A percentile compares a stretch with the other conserved stretches of the same genome.
Evolutionary conservation across 2,797 vertebrate genomes (phyloP).

Genomic region (Bradypodion pumilum): DNA sequence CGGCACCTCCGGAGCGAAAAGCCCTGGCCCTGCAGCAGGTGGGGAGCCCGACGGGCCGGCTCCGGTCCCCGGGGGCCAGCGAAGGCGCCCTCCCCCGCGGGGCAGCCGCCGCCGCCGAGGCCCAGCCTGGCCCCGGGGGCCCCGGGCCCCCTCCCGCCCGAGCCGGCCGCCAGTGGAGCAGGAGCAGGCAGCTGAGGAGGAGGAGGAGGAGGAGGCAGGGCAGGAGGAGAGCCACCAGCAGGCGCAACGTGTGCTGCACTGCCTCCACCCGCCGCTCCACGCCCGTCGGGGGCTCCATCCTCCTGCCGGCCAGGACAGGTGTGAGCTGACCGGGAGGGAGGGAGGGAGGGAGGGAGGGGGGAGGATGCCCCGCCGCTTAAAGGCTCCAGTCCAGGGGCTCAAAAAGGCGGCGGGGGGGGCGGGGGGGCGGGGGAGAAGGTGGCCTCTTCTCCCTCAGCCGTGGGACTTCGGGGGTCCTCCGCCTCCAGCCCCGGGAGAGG

Average conservation of each 20-base stretch:
- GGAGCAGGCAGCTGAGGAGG: slow-evolving; percentile 74
- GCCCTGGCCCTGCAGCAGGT: no score
- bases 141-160: slow-evolving; percentile 21
- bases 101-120: not conserved
- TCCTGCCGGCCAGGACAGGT: no score
- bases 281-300: slow-evolving; percentile 42
- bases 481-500: no score
- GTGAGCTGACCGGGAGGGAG: not conserved
- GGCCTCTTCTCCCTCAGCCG: no score
- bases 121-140: not conserved
- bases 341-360: not conserved
- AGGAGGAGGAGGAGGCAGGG: slow-evolving; percentile 81
- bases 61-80: not conserved
- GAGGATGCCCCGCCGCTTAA: not conserved
- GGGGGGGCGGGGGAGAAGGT: no score
- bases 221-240: slow-evolving; percentile 78
- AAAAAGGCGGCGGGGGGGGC: no score
- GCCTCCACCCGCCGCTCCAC: slow-evolving; percentile 68
- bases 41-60: not conserved
- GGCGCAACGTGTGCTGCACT: slow-evolving; percentile 58
- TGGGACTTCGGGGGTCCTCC: no score
- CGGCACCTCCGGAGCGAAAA: not conserved
- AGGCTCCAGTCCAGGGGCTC: not conserved
- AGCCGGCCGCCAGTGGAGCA: slow-evolving; percentile 75
- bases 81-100: no score